phyloP scores from a whole-genome alignment of 1,140 invertebrate species.

The Solenopsis fugax region DNA sequence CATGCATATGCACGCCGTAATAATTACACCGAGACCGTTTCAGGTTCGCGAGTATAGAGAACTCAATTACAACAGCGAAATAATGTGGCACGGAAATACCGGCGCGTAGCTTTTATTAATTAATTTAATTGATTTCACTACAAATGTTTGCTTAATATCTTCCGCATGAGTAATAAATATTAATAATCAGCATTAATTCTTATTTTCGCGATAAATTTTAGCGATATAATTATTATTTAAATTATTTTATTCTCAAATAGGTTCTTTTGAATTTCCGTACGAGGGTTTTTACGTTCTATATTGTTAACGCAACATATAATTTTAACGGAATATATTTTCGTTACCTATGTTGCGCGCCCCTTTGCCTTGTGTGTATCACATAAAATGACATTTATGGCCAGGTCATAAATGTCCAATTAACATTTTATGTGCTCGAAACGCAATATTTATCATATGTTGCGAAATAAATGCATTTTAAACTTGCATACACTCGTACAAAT shows the following conservation, averaged over 20 bases:
- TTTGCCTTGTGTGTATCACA: background rate
- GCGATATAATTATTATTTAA: conserved; percentile 9
- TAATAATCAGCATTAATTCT: conserved; percentile 6
- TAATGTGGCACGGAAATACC: conserved; percentile 2
- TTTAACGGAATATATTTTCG: conserved; percentile 8
- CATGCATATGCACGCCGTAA: conserved; percentile 35
- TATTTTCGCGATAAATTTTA: background rate
- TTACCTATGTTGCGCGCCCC: background rate
- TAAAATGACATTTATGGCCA: conserved; percentile 9
- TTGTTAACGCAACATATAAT: conserved; percentile 8
- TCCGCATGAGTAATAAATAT: conserved; percentile 26
- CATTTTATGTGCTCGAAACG: conserved; percentile 16
- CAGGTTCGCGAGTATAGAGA: background rate
- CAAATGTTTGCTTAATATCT: background rate
- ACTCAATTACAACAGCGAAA: conserved; percentile 49
- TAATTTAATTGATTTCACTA: conserved; percentile 42
- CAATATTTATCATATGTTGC: conserved; percentile 22
- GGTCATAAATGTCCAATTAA: conserved; percentile 42
- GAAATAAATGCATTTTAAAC: conserved; percentile 9
- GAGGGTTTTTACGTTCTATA: background rate
- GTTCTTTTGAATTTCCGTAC: background rate
- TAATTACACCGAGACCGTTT: conserved; percentile 38
- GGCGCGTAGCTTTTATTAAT: conserved; percentile 10
- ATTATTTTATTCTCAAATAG: background rate
- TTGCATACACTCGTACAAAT: background rate